These are phyloP conservation scores for Tiphia femorata DNA, from an alignment of 2,888 invertebrate species.

Conservation along the genomic window DNA sequence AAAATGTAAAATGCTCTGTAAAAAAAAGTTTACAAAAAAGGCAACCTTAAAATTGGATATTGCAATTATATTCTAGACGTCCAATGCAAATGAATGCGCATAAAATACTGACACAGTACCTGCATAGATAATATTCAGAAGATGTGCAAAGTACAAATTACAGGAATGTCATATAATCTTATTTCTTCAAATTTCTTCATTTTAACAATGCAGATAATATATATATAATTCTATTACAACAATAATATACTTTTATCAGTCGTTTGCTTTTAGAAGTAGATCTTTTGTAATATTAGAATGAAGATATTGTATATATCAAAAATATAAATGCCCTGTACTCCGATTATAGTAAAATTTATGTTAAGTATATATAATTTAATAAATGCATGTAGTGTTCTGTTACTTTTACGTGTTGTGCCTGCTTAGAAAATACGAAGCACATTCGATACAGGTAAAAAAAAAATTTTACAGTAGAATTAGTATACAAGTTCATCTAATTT, in stretches of 20 bases:
- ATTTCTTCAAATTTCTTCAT: background rate
- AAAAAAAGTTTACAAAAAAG: conserved; percentile 37
- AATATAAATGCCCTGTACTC: background rate
- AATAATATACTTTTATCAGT: background rate
- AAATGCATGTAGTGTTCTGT: background rate
- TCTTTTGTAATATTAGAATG: too few species aligned
- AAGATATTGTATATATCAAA: too few species aligned
- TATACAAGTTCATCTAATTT: background rate
- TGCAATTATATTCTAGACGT: too few species aligned
- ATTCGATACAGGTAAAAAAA: background rate
- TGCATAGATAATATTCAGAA: conserved; percentile 50
- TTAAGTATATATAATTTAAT: background rate
- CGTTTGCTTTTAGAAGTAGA: too few species aligned
- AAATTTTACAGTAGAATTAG: too few species aligned
- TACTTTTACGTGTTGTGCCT: too few species aligned
- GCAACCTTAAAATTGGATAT: conserved; percentile 10
- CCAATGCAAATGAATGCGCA: conserved; percentile 19
- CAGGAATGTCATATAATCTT: conserved; percentile 36
- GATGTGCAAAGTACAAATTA: conserved; percentile 45
- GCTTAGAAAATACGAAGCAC: background rate
- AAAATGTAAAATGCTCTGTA: conserved; percentile 32
- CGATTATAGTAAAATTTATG: background rate
- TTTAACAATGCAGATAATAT: background rate
- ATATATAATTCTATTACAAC: background rate
- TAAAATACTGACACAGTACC: conserved; percentile 60